Evolutionary conservation across 2,113 vertebrate genomes (phyloP).

Genomic region (Leucoraja erinaceus): DNA sequence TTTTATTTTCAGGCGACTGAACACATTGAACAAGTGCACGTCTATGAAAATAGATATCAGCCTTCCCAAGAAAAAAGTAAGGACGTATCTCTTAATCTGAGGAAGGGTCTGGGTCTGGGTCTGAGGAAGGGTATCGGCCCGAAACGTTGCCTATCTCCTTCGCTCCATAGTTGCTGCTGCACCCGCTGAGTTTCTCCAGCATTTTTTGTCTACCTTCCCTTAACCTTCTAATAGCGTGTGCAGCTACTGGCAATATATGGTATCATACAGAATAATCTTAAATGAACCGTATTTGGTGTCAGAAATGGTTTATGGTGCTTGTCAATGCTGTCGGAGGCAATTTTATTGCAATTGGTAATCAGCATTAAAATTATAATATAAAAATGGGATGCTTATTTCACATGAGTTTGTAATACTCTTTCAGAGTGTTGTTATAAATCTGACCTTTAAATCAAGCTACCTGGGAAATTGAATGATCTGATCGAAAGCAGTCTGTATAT

Average conservation of each 20-base stretch:
- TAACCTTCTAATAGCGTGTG: neutral
- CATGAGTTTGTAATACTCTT: neutral
- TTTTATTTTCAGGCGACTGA: slow-evolving; percentile 77
- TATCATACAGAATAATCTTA: neutral
- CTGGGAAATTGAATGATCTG: neutral
- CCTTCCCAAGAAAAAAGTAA: slow-evolving; percentile 91
- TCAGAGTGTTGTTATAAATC: neutral
- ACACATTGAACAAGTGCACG: slow-evolving; percentile 94
- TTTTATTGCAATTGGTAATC: neutral
- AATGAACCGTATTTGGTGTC: neutral
- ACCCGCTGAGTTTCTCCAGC: no score
- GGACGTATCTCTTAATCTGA: slow-evolving; percentile 42
- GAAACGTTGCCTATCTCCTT: no score
- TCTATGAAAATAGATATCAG: slow-evolving; percentile 98
- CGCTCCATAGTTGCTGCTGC: no score
- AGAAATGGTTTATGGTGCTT: neutral
- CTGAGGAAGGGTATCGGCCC: no score
- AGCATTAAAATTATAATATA: neutral
- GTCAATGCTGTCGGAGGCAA: neutral
- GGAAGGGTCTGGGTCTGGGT: no score
- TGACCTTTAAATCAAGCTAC: neutral
- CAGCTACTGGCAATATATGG: neutral
- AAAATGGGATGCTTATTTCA: neutral
- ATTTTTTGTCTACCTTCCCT: no score
- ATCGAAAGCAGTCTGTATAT: neutral